Base-by-base conservation (phyloP, 2,888 invertebrate species). In the Ypsolopha sequella region DNA sequence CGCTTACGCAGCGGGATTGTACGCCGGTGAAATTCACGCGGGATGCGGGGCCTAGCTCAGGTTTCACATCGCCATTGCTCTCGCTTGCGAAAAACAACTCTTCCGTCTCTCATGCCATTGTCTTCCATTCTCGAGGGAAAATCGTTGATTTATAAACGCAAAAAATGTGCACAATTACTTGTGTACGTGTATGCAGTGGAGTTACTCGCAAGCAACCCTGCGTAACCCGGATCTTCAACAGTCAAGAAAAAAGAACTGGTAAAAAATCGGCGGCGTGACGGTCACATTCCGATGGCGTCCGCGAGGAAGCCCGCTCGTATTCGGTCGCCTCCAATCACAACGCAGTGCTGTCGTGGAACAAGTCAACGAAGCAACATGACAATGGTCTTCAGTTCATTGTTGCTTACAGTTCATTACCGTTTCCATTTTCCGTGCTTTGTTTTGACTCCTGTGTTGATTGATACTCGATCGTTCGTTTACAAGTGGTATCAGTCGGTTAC, bases 91-190 rank as follows among this genome's bases (percentile, higher is more conserved):
- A 69, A 57, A 68, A 67, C 64, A 70, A 64, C 62, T 65, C 57
- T 65, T 70, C 71, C 74, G 76, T 77, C 76, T 70, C 71, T 64
- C 59, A 63, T n/a, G 45, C 63, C 61, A 76, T 76, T 76, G 73
- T 76, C 62, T 60, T 59, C 59, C 36, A 64, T 64, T 65, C 59
- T 62, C 54, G 58, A 58, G 62, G 62, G 66, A 70, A 69, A 70
- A 65, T 60, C 43, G 13, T 45, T 51, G n/a, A 41, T 38, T 51
- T 34, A 11, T 33, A 7, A 14, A 6, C 13, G 13, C 24, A 24
- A 24, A 24, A 2, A 24, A 24, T 24, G 24, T 24, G 24, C 24
- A 24, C 24, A 24, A 24, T 24, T 24, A 24, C 24, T 24, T 24
- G 24, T 24, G 24, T 24, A 24, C 24, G 4, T 4, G 24, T 24